phyloP scores from a whole-genome alignment of 2,797 vertebrate genomes.

The Hoplostethus atlanticus region DNA sequence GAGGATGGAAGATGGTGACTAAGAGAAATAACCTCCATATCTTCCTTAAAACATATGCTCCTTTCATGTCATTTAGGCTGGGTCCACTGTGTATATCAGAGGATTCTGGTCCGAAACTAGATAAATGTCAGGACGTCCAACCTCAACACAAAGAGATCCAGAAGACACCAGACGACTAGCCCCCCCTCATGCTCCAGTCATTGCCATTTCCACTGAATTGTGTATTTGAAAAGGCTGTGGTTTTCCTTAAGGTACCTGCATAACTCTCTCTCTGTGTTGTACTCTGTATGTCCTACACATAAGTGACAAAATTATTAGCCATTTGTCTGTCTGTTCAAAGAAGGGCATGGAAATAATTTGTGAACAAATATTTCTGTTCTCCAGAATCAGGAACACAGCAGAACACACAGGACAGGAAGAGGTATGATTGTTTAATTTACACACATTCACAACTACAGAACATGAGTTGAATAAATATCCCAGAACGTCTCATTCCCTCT shows the following conservation, averaged over 20 bases:
- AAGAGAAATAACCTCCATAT: not conserved
- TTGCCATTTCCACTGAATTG: not conserved
- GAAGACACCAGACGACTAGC: not conserved
- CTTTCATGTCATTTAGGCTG: slow-evolving; percentile 1
- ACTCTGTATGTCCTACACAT: not conserved
- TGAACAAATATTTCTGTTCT: not conserved
- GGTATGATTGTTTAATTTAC: slow-evolving; percentile 62
- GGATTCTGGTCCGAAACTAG: not conserved
- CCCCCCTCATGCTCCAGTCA: not conserved
- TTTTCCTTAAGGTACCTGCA: slow-evolving; percentile 11
- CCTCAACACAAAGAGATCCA: not conserved
- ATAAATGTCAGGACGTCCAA: slow-evolving; percentile 32
- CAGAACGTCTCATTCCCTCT: slow-evolving; percentile 5
- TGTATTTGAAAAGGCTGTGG: not conserved
- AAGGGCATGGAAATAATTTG: not conserved
- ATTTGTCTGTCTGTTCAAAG: not conserved
- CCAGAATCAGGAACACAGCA: slow-evolving; percentile 1
- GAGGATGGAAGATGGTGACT: not conserved
- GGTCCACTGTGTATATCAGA: not conserved
- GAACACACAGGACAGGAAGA: slow-evolving; percentile 48
- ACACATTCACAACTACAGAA: slow-evolving; percentile 64
- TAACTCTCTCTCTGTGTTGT: not conserved
- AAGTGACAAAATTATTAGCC: not conserved
- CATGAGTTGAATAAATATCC: slow-evolving; percentile 66
- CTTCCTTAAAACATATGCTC: not conserved